These are phyloP conservation scores for Drosophila flavopinicola DNA, from an alignment of 2,888 invertebrate species.

Conservation along the genomic window DNA sequence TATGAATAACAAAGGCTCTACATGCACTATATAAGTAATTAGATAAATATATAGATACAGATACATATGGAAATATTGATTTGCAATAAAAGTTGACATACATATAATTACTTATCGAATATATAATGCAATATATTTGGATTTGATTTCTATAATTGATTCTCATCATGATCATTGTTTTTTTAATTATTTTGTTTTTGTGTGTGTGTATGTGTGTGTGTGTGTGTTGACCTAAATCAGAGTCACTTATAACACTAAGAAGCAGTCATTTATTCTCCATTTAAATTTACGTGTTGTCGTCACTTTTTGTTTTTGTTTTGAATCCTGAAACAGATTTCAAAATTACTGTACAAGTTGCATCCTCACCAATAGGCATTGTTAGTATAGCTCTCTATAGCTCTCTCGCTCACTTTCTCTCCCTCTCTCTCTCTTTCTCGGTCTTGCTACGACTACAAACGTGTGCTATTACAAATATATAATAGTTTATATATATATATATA, in stretches of 20 bases:
- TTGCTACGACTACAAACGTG: slow-evolving; percentile 61
- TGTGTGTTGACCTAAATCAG: slow-evolving; percentile 70
- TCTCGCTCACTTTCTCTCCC: slow-evolving; percentile 1
- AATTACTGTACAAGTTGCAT: slow-evolving; percentile 73
- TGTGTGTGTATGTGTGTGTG: slow-evolving; percentile 44
- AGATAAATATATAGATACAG: slow-evolving; percentile 45
- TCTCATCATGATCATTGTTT: slow-evolving; percentile 36
- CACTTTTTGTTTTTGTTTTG: slow-evolving; percentile 62
- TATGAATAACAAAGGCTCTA: slow-evolving; percentile 70
- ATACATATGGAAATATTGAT: slow-evolving; percentile 34
- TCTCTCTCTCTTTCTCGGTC: background rate
- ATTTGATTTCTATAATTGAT: slow-evolving; percentile 73
- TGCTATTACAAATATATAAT: slow-evolving; percentile 60
- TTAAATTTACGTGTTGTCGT: slow-evolving; percentile 80
- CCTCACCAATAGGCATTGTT: slow-evolving; percentile 24
- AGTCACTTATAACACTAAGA: slow-evolving; percentile 81
- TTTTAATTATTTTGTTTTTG: background rate
- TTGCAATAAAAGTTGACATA: slow-evolving; percentile 61
- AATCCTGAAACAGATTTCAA: slow-evolving; percentile 80
- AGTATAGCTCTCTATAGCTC: slow-evolving; percentile 36
- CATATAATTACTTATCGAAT: slow-evolving; percentile 60
- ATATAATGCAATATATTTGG: slow-evolving; percentile 73
- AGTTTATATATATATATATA: slow-evolving; percentile 40
- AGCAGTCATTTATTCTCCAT: slow-evolving; percentile 84
- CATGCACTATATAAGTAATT: slow-evolving; percentile 60